Percentiles rank a stretch among this genome's conserved stretches.
Conservation (phyloP, 2,888 invertebrate genomes). For the Plebejus melissa region DNA sequence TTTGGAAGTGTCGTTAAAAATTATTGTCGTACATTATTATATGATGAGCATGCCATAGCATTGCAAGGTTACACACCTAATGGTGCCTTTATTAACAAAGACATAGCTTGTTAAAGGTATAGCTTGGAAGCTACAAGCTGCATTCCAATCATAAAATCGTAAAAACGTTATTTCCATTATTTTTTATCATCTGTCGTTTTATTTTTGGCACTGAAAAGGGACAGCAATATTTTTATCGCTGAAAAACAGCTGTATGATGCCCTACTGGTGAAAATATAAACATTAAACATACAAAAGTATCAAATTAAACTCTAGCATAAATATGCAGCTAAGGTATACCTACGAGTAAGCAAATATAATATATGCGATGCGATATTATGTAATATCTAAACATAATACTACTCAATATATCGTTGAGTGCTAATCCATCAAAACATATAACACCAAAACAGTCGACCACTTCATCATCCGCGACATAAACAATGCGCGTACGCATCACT, state of each 20-base stretch:
- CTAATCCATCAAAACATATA: constrained; percentile 9
- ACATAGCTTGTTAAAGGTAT: no score
- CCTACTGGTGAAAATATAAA: not conserved
- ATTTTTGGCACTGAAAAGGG: no score
- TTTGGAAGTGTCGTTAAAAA: not conserved
- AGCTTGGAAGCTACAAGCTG: no score
- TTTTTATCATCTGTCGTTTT: no score
- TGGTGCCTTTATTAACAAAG: not conserved
- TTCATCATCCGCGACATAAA: not conserved
- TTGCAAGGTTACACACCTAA: not conserved
- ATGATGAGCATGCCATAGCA: not conserved
- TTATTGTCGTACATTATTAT: not conserved
- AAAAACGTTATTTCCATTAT: no score
- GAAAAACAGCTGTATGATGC: no score
- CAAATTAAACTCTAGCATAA: not conserved
- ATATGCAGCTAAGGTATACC: not conserved
- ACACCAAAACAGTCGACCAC: not conserved
- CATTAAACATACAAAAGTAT: not conserved
- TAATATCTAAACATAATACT: not conserved
- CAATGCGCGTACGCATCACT: not conserved
- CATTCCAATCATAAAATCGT: no score
- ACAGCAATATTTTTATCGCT: no score
- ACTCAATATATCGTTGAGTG: not conserved
- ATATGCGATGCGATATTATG: not conserved
- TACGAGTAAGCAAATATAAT: not conserved